phyloP scores from a whole-genome alignment of 2,797 vertebrate genomes.

The Poecile montanus region DNA sequence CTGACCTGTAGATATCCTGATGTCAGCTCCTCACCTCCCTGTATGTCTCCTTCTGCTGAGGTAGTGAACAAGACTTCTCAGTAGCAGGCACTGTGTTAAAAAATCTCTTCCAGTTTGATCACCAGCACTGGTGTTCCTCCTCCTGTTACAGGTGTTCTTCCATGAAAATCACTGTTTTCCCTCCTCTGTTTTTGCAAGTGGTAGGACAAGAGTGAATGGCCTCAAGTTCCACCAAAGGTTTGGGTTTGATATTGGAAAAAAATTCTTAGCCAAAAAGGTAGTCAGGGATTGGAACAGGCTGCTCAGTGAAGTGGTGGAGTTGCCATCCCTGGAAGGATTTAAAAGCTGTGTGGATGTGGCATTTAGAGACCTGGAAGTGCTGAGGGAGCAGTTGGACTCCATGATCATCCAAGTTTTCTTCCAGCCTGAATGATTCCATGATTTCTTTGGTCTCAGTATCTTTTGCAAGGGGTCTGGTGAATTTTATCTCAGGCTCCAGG shows the following conservation, averaged over 20 bases:
- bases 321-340: background rate
- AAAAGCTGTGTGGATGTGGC: background rate
- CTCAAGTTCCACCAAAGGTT: background rate
- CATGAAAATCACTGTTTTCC: background rate
- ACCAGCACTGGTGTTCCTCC: background rate
- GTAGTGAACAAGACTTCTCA: rapidly evolving
- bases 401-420: background rate
- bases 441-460: background rate
- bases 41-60: rapidly evolving
- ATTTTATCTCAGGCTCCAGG: background rate
- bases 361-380: background rate
- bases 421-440: background rate
- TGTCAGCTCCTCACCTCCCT: background rate
- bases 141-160: rapidly evolving
- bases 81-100: background rate
- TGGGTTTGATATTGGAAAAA: background rate
- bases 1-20: rapidly evolving
- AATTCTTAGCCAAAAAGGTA: rapidly evolving
- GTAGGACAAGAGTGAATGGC: background rate
- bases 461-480: background rate
- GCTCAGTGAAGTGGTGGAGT: background rate
- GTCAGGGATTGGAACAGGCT: background rate
- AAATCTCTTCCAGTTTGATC: background rate
- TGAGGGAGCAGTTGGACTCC: too few species aligned
- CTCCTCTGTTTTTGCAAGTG: background rate